Conservation (phyloP, 1,140 invertebrate genomes). For the Alviniconcha marisindica region DNA sequence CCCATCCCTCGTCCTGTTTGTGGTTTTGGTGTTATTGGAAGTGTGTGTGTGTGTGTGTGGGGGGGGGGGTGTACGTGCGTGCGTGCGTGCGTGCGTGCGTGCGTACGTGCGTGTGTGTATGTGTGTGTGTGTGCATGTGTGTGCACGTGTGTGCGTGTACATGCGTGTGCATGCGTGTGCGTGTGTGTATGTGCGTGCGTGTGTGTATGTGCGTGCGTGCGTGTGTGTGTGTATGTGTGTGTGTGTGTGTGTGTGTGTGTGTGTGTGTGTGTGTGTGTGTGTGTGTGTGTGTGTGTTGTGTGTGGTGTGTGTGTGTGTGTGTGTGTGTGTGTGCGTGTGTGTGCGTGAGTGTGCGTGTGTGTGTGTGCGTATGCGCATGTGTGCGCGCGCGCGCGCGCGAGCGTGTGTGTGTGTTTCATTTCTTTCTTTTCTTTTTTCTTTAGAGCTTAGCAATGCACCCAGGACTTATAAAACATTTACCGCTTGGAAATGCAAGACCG, state of each 20-base stretch:
- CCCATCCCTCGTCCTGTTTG: too few species aligned
- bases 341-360: background rate
- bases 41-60: background rate
- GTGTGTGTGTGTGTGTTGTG: background rate
- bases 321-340: background rate
- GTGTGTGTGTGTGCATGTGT: background rate
- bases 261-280: background rate
- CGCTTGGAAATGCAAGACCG: too few species aligned
- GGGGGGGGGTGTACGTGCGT: background rate
- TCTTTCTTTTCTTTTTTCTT: too few species aligned
- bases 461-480: too few species aligned
- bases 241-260: background rate
- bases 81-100: background rate
- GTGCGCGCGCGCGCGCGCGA: background rate
- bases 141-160: background rate
- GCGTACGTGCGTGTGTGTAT: background rate
- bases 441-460: too few species aligned
- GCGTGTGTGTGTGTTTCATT: background rate
- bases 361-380: background rate
- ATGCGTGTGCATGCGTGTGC: background rate
- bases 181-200: background rate
- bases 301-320: background rate
- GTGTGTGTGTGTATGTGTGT: slow-evolving; percentile 9
- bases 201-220: background rate
- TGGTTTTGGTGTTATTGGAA: too few species aligned